phyloP scores from a whole-genome alignment of 64 coral and sea anemone genomes.

The Pocillopora damicornis region DNA sequence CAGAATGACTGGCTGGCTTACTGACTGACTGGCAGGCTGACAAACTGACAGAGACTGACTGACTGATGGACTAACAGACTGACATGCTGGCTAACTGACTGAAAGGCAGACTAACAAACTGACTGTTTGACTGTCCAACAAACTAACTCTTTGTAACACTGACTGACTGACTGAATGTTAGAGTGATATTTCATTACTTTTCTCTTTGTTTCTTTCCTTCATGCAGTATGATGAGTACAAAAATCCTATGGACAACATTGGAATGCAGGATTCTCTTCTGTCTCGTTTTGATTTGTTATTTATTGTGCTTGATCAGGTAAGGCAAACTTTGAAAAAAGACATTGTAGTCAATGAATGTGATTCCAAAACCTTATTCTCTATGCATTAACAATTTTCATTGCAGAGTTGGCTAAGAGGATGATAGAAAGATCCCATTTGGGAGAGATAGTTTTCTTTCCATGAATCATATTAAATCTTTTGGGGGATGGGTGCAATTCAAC shows the following conservation, averaged over 20 bases:
- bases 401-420: too few species aligned
- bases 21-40: not conserved
- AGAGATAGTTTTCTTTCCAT: too few species aligned
- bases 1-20: too few species aligned
- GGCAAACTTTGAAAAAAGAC: not conserved
- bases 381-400: too few species aligned
- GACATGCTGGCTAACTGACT: not conserved
- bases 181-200: not conserved
- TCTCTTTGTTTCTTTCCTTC: not conserved
- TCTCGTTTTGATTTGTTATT: conserved; percentile 98
- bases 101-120: not conserved
- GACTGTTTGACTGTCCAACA: not conserved
- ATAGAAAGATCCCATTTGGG: too few species aligned
- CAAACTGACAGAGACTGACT: not conserved
- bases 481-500: not conserved
- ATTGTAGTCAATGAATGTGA: too few species aligned
- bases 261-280: conserved; percentile 96
- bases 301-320: conserved; percentile 95
- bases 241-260: conserved; percentile 99
- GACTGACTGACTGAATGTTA: not conserved
- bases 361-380: too few species aligned
- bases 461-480: too few species aligned
- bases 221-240: conserved; percentile 95
- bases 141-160: not conserved
- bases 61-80: not conserved